Percentiles rank a stretch among this genome's conserved stretches.
Conservation (phyloP, 2,888 invertebrate genomes). For the Craniophora ligustri region DNA sequence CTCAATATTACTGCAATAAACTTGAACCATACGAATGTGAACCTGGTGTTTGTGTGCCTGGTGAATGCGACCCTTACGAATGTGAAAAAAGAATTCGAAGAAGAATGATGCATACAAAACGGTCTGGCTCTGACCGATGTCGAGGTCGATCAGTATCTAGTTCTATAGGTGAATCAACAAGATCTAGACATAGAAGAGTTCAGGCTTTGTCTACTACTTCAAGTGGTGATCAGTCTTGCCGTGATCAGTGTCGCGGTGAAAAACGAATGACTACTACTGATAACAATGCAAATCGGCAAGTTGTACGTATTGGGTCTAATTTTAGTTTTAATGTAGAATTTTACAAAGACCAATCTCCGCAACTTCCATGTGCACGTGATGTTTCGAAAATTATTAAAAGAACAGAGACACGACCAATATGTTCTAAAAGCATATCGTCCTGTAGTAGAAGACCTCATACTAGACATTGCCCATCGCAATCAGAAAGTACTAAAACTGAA, state of each 20-base stretch:
- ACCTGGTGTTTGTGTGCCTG: conserved; percentile 59
- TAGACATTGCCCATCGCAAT: conserved; percentile 18
- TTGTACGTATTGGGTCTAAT: conserved; percentile 55
- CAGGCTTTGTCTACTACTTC: conserved; percentile 10
- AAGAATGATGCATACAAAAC: conserved; percentile 19
- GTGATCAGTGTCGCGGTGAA: background rate
- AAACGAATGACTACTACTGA: background rate
- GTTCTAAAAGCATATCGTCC: conserved; percentile 16
- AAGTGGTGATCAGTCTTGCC: background rate
- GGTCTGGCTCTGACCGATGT: conserved; percentile 9
- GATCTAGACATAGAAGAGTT: background rate
- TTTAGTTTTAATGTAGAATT: conserved; percentile 62
- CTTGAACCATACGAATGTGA: conserved; percentile 57
- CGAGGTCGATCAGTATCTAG: conserved; percentile 22
- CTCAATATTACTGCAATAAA: background rate
- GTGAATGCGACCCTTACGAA: conserved; percentile 57
- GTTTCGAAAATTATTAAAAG: background rate
- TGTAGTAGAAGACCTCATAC: background rate
- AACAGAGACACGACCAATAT: conserved; percentile 1
- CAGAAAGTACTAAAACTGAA: conserved; percentile 14
- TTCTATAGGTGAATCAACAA: conserved; percentile 5
- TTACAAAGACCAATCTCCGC: conserved; percentile 43
- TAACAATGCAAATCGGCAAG: conserved; percentile 29
- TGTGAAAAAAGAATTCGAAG: conserved; percentile 49
- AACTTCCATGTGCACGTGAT: conserved; percentile 3